These are phyloP conservation scores for Tryphoninae sp. DNA, from an alignment of 2,888 invertebrate species.

Conservation along the genomic window DNA sequence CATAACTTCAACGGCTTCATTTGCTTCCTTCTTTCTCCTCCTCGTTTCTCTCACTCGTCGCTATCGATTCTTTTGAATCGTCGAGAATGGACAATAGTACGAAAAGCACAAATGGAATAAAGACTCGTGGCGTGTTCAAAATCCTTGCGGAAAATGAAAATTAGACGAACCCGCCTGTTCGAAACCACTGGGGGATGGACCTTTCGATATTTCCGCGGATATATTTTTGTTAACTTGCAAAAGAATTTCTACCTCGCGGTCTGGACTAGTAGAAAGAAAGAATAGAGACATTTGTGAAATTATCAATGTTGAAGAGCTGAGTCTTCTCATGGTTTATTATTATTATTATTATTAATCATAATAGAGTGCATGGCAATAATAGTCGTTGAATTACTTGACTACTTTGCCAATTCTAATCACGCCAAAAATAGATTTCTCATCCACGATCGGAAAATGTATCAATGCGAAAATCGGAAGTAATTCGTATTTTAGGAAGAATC, in stretches of 20 bases:
- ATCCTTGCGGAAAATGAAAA: too few species aligned
- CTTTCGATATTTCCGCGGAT: too few species aligned
- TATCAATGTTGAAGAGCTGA: neutral
- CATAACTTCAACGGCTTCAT: slow-evolving; percentile 26
- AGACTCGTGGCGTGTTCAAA: neutral
- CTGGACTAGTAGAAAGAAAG: too few species aligned
- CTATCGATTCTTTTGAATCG: neutral
- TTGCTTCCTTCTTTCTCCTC: neutral
- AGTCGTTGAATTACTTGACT: neutral
- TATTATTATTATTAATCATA: neutral
- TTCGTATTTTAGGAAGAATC: neutral
- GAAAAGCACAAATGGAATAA: slow-evolving; percentile 1
- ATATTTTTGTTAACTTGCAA: too few species aligned
- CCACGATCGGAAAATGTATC: neutral
- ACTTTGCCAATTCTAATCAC: neutral
- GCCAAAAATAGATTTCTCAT: neutral
- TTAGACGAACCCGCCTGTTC: too few species aligned
- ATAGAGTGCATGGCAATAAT: neutral
- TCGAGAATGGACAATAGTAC: slow-evolving; percentile 15
- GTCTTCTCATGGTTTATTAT: neutral
- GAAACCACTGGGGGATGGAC: too few species aligned
- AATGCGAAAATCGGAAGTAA: neutral
- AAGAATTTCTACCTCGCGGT: too few species aligned
- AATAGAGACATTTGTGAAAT: too few species aligned
- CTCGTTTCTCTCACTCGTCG: neutral